Evolutionary conservation across 2,888 invertebrate genomes (phyloP).

Genomic region (Peribatodes rhomboidaria): DNA sequence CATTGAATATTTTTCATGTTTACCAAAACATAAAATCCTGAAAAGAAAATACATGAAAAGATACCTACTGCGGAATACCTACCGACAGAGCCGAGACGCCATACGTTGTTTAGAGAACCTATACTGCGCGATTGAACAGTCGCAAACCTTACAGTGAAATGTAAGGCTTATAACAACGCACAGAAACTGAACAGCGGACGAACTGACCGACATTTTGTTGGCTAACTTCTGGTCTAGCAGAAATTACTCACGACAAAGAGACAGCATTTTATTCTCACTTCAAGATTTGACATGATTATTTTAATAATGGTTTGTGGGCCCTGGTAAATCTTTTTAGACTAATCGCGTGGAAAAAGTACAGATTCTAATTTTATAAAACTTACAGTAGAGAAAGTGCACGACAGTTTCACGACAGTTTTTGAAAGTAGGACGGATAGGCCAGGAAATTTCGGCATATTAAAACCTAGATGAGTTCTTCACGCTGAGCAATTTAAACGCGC

Average conservation of each 20-base stretch:
- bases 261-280: neutral
- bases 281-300: no score
- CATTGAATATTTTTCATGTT: slow-evolving; percentile 7
- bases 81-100: slow-evolving; percentile 73
- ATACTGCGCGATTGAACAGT: slow-evolving; percentile 22
- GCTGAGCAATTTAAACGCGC: slow-evolving; percentile 3
- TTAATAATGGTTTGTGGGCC: neutral
- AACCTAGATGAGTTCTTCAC: neutral
- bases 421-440: neutral
- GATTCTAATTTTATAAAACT: no score
- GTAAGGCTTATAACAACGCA: slow-evolving; percentile 10
- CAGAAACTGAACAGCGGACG: slow-evolving; percentile 8
- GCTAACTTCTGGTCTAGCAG: neutral
- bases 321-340: no score
- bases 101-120: slow-evolving; percentile 22
- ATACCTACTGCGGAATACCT: slow-evolving; percentile 60
- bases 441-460: neutral
- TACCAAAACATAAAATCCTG: slow-evolving; percentile 19
- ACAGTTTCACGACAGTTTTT: neutral
- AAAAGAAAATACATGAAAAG: slow-evolving; percentile 30
- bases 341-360: no score
- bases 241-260: neutral
- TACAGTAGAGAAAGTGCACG: no score
- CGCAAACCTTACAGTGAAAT: slow-evolving; percentile 1
- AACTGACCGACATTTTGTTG: neutral